Evolutionary conservation across 2,113 vertebrate species (phyloP).

Genomic region (Mustelus asterias): DNA sequence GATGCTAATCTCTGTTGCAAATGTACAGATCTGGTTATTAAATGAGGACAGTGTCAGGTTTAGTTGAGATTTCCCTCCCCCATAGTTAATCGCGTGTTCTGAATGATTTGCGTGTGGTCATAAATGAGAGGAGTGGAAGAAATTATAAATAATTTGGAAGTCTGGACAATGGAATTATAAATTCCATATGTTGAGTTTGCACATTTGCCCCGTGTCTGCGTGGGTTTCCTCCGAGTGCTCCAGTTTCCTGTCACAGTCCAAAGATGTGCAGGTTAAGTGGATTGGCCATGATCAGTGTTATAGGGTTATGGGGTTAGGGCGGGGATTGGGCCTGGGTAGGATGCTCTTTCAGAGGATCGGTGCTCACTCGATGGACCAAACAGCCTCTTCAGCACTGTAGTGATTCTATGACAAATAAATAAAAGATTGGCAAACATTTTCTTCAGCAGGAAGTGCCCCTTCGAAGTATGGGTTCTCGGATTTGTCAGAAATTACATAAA

Average conservation of each 20-base stretch:
- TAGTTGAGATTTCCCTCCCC: neutral
- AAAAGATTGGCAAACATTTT: neutral
- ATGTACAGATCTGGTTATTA: neutral
- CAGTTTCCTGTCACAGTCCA: too few relatives aligned
- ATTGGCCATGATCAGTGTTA: too few relatives aligned
- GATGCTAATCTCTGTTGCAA: neutral
- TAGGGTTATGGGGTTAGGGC: too few relatives aligned
- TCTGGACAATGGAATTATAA: neutral
- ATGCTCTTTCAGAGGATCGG: too few relatives aligned
- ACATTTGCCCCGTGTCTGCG: too few relatives aligned
- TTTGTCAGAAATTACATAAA: neutral
- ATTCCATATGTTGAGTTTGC: too few relatives aligned
- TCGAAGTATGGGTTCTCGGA: neutral
- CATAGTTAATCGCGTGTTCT: neutral
- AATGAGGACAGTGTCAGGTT: neutral
- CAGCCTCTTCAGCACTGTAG: too few relatives aligned
- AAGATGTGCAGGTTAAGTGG: too few relatives aligned
- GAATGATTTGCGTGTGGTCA: neutral
- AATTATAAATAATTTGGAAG: neutral
- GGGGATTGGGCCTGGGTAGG: too few relatives aligned
- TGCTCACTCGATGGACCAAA: too few relatives aligned
- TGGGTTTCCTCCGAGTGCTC: too few relatives aligned
- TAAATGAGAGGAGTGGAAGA: neutral
- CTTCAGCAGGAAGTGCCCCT: neutral
- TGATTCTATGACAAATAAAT: neutral